These are phyloP conservation scores for Parazoanthus atlanticus DNA, from an alignment of 92 coral and sea anemone genomes.

Conservation along the genomic window DNA sequence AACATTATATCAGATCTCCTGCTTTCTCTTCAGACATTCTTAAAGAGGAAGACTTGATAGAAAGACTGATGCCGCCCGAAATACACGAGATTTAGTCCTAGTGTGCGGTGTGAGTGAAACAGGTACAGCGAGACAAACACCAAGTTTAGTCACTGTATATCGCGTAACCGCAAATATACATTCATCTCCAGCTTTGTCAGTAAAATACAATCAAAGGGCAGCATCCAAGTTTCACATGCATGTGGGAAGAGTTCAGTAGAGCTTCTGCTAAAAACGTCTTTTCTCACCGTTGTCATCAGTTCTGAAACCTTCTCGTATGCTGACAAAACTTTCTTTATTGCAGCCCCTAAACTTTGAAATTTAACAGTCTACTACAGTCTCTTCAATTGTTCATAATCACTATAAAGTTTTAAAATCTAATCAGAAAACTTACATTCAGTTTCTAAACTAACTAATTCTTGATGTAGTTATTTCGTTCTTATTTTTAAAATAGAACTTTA, in stretches of 20 bases:
- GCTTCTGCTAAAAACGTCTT: background rate
- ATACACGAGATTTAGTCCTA: conserved; percentile 24
- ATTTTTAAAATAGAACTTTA: no score
- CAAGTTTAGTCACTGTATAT: background rate
- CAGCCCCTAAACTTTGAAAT: no score
- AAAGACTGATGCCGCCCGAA: conserved; percentile 29
- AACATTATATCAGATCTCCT: conserved; percentile 7
- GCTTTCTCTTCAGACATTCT: background rate
- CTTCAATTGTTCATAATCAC: no score
- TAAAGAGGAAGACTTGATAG: conserved; percentile 11
- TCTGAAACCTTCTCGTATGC: background rate
- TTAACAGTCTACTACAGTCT: no score
- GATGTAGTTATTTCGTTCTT: no score
- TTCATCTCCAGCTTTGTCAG: background rate
- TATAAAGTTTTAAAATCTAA: no score
- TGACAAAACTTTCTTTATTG: no score
- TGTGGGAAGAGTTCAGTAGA: background rate
- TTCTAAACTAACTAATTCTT: no score
- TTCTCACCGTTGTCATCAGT: no score
- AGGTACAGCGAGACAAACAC: background rate
- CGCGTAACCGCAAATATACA: background rate
- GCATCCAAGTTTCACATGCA: background rate
- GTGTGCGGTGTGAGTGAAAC: background rate
- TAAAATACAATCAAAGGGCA: no score
- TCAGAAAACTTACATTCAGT: no score